phyloP scores from a whole-genome alignment of 1,140 invertebrate genomes.

The Leptinotarsa texana region DNA sequence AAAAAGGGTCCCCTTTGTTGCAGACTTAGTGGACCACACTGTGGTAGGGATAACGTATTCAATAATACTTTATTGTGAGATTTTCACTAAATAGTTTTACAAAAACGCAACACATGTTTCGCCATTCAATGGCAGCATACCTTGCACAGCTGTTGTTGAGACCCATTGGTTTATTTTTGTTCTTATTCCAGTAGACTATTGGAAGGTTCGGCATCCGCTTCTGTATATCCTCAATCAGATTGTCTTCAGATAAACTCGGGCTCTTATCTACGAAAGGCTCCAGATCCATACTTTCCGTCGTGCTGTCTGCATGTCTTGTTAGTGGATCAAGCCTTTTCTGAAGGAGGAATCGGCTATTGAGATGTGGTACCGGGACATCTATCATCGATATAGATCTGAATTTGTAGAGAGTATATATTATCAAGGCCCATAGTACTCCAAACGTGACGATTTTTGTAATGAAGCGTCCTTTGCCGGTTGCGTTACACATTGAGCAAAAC shows the following conservation, averaged over 20 bases:
- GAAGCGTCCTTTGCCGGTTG: constrained; percentile 55
- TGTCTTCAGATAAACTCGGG: constrained; percentile 71
- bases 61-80: too few relatives aligned
- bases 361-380: constrained; percentile 53
- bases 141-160: constrained; percentile 74
- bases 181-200: constrained; percentile 80
- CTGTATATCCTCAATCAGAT: constrained; percentile 76
- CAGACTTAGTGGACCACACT: too few relatives aligned
- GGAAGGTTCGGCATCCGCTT: constrained; percentile 77
- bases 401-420: constrained; percentile 57
- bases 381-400: constrained; percentile 54
- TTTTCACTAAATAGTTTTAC: too few relatives aligned
- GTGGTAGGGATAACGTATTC: too few relatives aligned
- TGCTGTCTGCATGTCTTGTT: constrained; percentile 49
- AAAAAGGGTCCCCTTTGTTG: too few relatives aligned
- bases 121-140: constrained; percentile 7
- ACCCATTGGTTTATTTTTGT: constrained; percentile 74
- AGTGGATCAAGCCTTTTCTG: constrained; percentile 53
- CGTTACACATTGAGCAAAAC: constrained; percentile 29
- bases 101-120: too few relatives aligned
- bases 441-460: constrained; percentile 58
- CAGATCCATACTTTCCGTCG: constrained; percentile 53
- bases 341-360: constrained; percentile 53
- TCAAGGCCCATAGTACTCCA: constrained; percentile 57
- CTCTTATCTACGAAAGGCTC: constrained; percentile 70